Evolutionary conservation across 2,888 invertebrate genomes (phyloP), one percentile per base, ranked within the genome.

Genomic region (Diadegma fenestrale): DNA sequence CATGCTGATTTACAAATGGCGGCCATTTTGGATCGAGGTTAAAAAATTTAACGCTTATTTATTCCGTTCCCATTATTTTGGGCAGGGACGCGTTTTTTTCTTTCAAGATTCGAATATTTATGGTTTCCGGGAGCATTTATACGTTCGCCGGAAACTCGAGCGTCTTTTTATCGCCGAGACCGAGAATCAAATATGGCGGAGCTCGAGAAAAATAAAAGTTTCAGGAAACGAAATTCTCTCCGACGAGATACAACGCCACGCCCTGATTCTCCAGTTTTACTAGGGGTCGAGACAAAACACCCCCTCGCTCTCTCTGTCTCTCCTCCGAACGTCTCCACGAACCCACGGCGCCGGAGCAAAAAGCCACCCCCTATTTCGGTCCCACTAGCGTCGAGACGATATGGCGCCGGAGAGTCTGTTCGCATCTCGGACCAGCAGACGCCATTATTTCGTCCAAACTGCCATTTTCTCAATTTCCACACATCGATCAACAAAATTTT

Each of bases 251-350:
- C 81, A 69, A 76, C 85, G 90, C 91, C 91, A 90, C 91, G 88
- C 91, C 91, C 90, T 90, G 85, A 89, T 89, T 85, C 89, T 33
- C 64, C 66, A 61, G 84, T 87, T 87, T 69, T 69, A 63, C 75
- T 41, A 43, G 48, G 63, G 61, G 33, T 66, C 72, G 66, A 58
- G 76, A 80, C 71, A 80, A 71, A 80, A 48, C 76, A 80, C 84
- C 80, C 77, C 51, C 61, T 43, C 37, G 54, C 66, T 68, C 41
- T 14, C 26, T 17, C 30, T 26, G 26, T 58, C 30, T 33, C 45
- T 45, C 30, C n/a, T 14, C 33, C 30, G 22, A 64, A 14, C 30
- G 43, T 61, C 58, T 61, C 76, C 30, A 33, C 73, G 73, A 73
- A 63, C 72, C 58, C 33, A 69, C 75, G 68, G 61, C 80, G 77